These are phyloP conservation scores for Dinothrombium tinctorium DNA, from an alignment of 1,140 invertebrate species.

Conservation along the genomic window DNA sequence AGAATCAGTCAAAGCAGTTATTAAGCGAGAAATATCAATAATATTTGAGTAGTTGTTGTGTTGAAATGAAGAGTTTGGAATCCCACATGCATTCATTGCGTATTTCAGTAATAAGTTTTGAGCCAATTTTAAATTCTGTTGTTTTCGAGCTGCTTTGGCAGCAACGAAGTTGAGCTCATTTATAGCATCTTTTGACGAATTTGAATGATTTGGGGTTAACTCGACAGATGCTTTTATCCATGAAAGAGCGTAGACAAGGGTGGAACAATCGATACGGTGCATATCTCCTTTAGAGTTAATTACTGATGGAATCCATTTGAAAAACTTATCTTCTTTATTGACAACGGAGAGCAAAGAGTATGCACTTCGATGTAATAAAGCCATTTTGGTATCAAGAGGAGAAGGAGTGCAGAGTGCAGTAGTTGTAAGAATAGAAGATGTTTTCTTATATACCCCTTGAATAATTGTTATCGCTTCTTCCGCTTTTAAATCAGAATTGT, in stretches of 20 bases:
- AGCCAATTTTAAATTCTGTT: conserved; percentile 47
- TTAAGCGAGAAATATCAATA: background rate
- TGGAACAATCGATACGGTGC: background rate
- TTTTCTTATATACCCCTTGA: background rate
- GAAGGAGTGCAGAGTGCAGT: background rate
- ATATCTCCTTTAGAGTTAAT: background rate
- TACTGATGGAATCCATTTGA: background rate
- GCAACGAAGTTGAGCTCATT: conserved; percentile 36
- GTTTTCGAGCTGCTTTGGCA: conserved; percentile 47
- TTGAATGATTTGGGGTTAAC: background rate
- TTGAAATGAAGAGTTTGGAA: no score
- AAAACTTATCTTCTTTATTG: background rate
- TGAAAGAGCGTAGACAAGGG: background rate
- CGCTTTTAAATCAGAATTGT: background rate
- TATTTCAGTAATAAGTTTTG: conserved; percentile 29
- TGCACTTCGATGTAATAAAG: background rate
- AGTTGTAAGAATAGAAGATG: background rate
- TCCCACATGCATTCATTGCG: background rate
- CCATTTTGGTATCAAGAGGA: background rate
- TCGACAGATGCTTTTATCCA: background rate
- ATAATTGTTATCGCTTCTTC: background rate
- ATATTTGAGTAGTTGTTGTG: background rate
- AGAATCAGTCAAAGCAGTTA: background rate
- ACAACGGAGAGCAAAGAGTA: background rate
- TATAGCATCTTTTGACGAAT: background rate